A percentile compares a stretch with the other conserved stretches of the same genome.
Evolutionary conservation across 2,113 vertebrate genomes (phyloP).

Genomic region (Mormoops blainvillei): DNA sequence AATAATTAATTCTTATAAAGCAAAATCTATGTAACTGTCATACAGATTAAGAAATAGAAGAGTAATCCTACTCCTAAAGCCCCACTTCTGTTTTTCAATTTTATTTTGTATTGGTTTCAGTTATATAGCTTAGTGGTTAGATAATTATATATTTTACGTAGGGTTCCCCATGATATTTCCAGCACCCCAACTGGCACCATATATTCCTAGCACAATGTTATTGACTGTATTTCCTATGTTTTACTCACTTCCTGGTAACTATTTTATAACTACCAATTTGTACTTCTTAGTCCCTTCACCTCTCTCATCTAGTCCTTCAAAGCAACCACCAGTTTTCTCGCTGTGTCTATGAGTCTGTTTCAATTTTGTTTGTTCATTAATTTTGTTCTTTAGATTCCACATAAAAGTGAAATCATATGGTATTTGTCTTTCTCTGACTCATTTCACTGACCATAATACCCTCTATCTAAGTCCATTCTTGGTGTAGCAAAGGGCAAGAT

Average conservation of each 20-base stretch:
- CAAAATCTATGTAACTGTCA: neutral
- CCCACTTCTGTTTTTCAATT: neutral
- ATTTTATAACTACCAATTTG: neutral
- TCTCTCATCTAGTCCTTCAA: neutral
- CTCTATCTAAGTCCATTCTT: too few relatives aligned
- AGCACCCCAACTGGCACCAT: neutral
- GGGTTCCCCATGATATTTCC: neutral
- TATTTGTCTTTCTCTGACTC: too few relatives aligned
- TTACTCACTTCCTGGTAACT: neutral
- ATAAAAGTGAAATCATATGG: too few relatives aligned
- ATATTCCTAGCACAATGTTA: neutral
- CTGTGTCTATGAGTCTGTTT: neutral
- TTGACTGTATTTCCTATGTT: neutral
- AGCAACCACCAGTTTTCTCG: neutral
- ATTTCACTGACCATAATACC: too few relatives aligned
- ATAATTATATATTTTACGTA: neutral
- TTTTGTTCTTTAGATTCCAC: too few relatives aligned
- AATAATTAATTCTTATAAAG: neutral
- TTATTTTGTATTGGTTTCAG: neutral
- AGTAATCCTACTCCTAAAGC: neutral
- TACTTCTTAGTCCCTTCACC: neutral
- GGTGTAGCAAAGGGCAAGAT: too few relatives aligned
- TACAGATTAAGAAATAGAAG: neutral
- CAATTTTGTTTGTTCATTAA: neutral
- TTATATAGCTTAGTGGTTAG: neutral